Evolutionary conservation across 2,113 vertebrate species (phyloP).

Genomic region (Clarias magur): DNA sequence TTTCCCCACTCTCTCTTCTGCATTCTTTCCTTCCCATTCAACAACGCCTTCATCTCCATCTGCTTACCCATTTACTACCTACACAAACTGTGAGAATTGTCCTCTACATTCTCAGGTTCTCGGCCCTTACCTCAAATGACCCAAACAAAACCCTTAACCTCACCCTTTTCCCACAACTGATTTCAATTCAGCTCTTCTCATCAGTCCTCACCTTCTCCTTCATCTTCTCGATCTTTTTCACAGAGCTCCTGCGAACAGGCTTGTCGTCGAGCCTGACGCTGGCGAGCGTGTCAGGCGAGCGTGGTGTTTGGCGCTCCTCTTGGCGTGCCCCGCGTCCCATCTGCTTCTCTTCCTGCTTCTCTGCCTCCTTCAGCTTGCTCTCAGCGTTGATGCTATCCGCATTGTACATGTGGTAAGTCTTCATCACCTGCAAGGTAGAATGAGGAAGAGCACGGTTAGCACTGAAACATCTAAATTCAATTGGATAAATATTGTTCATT

Average conservation of each 20-base stretch:
- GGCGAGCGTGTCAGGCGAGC: constrained; percentile 90
- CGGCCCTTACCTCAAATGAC: background rate
- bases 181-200: background rate
- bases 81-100: constrained; percentile 20
- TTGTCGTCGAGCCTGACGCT: constrained; percentile 89
- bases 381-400: constrained; percentile 97
- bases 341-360: constrained; percentile 99
- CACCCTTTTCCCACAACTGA: background rate
- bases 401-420: constrained; percentile 99
- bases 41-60: constrained; percentile 20
- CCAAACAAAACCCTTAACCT: background rate
- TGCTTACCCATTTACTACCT: constrained; percentile 36
- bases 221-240: constrained; percentile 99
- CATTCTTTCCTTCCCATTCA: constrained; percentile 32
- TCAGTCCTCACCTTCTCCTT: constrained; percentile 89
- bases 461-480: background rate
- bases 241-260: constrained; percentile 90
- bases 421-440: constrained; percentile 86
- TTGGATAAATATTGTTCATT: background rate
- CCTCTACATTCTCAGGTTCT: constrained; percentile 10
- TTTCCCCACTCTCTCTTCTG: constrained; percentile 22
- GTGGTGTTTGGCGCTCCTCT: constrained; percentile 89
- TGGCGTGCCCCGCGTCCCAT: constrained; percentile 91
- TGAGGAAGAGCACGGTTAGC: background rate
- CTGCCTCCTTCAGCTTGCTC: constrained; percentile 96